phyloP scores from a whole-genome alignment of 2,113 vertebrate species.

The Chlorodrepanis virens region DNA sequence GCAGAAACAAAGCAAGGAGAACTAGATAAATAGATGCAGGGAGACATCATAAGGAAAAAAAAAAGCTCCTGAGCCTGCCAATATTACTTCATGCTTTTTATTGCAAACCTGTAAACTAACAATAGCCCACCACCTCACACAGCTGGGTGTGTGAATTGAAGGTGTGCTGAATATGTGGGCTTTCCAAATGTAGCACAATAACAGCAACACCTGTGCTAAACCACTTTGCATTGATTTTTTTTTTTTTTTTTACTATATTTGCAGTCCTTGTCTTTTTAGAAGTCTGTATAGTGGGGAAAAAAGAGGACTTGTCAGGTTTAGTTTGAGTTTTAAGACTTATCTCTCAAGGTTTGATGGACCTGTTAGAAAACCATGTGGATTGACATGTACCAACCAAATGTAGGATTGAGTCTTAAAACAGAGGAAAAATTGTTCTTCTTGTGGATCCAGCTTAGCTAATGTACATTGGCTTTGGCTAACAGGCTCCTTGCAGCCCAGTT shows the following conservation, averaged over 20 bases:
- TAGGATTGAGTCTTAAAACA: not conserved
- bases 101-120: slow-evolving; percentile 53
- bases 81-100: slow-evolving; percentile 47
- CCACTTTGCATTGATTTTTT: slow-evolving; percentile 5
- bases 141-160: slow-evolving; percentile 29
- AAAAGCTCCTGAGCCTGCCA: slow-evolving; percentile 31
- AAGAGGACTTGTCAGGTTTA: not conserved
- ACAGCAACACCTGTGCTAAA: slow-evolving; percentile 46
- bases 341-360: not conserved
- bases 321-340: not conserved
- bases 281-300: not conserved
- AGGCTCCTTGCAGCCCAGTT: not conserved
- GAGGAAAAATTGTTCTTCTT: not conserved
- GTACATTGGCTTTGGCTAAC: not conserved
- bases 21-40: slow-evolving; percentile 47
- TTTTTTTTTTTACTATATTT: not conserved
- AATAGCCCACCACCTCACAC: slow-evolving; percentile 11
- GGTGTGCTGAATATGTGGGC: slow-evolving; percentile 43
- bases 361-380: not conserved
- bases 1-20: slow-evolving; percentile 3
- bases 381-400: not conserved
- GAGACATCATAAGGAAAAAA: not conserved
- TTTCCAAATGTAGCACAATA: slow-evolving; percentile 31
- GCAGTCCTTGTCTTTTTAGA: not conserved
- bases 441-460: not conserved